Evolutionary conservation across 1,140 invertebrate species (phyloP).

Genomic region (Chironomus striatipennis): DNA sequence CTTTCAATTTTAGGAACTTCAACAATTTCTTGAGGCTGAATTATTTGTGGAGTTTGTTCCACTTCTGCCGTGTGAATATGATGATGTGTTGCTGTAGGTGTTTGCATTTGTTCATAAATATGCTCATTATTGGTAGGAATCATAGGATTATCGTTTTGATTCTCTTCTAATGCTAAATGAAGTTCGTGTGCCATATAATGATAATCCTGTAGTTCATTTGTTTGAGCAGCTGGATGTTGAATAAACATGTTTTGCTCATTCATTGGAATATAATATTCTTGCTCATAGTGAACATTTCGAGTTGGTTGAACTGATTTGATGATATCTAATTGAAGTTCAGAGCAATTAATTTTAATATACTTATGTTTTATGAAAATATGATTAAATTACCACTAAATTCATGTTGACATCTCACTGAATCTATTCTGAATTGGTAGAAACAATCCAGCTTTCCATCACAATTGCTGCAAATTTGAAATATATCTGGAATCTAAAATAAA

Average conservation of each 20-base stretch:
- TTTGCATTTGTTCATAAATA: not conserved
- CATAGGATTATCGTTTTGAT: not conserved
- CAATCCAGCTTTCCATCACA: conserved; percentile 7
- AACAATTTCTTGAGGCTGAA: no score
- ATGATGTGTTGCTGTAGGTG: not conserved
- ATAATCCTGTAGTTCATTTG: not conserved
- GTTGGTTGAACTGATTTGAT: not conserved
- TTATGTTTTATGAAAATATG: no score
- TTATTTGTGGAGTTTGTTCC: not conserved
- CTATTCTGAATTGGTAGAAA: not conserved
- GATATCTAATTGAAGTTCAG: not conserved
- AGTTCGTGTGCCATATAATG: not conserved
- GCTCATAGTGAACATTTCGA: not conserved
- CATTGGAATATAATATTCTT: not conserved
- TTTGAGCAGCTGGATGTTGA: not conserved
- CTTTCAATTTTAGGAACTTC: no score
- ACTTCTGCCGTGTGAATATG: not conserved
- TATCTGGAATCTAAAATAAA: not conserved
- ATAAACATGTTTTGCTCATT: not conserved
- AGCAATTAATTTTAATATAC: no score
- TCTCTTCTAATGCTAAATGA: not conserved
- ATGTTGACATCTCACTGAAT: conserved; percentile 1
- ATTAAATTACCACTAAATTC: conserved; percentile 5
- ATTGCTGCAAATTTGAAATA: conserved; percentile 1
- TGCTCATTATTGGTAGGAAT: not conserved